Evolutionary conservation across 2,113 vertebrate species (phyloP).

Genomic region (Semicossyphus pulcher): DNA sequence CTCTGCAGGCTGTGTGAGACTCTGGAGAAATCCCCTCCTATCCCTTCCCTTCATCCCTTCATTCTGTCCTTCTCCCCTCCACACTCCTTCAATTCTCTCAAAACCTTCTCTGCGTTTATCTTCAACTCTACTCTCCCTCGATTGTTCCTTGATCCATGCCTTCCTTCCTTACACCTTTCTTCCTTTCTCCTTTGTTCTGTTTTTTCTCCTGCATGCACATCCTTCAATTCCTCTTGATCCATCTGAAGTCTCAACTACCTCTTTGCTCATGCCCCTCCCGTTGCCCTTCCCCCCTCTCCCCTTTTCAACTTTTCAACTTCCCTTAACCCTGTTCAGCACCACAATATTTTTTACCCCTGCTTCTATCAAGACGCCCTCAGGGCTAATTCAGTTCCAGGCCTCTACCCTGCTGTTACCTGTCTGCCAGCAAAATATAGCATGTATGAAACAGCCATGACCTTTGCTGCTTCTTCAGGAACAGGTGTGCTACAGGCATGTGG

Average conservation of each 20-base stretch:
- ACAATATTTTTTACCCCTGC: constrained; percentile 24
- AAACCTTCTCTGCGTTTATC: not conserved
- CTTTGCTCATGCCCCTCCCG: too few species aligned
- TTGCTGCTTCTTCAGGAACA: constrained; percentile 18
- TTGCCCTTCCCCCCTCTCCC: too few species aligned
- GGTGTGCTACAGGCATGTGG: too few species aligned
- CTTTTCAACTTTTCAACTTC: constrained; percentile 35
- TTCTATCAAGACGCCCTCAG: too few species aligned
- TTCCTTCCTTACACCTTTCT: not conserved
- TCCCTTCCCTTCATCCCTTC: constrained; percentile 6
- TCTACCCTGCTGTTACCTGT: too few species aligned
- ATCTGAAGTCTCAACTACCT: too few species aligned
- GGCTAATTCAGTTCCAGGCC: too few species aligned
- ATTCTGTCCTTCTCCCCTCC: constrained; percentile 1
- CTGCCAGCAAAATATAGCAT: constrained; percentile 29
- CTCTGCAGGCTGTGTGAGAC: not conserved
- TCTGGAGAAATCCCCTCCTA: constrained; percentile 11
- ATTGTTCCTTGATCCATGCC: too few species aligned
- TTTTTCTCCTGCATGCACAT: too few species aligned
- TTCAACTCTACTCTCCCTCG: not conserved
- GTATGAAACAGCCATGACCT: constrained; percentile 17
- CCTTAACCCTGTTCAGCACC: not conserved
- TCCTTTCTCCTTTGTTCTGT: too few species aligned
- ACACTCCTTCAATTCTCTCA: constrained; percentile 1
- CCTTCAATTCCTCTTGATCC: too few species aligned